Percentiles rank a stretch among this genome's conserved stretches.
Evolutionary conservation across 2,797 vertebrate species (phyloP).

Genomic region (Spondyliosoma cantharus): DNA sequence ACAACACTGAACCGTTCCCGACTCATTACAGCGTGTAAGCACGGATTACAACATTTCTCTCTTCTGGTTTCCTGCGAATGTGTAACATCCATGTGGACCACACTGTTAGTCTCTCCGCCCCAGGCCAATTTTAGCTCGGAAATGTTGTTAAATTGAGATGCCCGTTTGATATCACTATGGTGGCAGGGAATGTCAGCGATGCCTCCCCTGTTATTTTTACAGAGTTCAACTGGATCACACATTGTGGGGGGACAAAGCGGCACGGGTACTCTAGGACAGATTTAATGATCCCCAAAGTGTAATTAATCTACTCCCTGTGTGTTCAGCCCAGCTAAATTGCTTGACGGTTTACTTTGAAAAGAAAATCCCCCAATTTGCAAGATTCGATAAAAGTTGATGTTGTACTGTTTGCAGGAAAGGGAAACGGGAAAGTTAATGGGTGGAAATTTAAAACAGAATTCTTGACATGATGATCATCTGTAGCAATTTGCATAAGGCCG

Average conservation of each 20-base stretch:
- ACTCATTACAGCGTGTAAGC: conserved; percentile 43
- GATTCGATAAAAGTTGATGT: neutral
- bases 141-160: conserved; percentile 75
- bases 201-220: conserved; percentile 80
- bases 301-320: conserved; percentile 14
- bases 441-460: too few species aligned
- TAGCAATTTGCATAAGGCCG: too few species aligned
- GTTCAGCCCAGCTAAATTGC: neutral
- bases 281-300: conserved; percentile 47
- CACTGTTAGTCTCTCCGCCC: conserved; percentile 60
- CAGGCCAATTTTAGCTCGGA: conserved; percentile 75
- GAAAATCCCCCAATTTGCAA: neutral
- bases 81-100: conserved; percentile 53
- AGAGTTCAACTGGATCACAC: conserved; percentile 68
- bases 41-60: conserved; percentile 52
- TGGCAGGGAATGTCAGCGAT: conserved; percentile 69
- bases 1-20: conserved; percentile 36
- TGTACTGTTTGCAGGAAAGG: neutral
- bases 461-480: too few species aligned
- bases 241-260: conserved; percentile 41
- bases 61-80: conserved; percentile 47
- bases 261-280: conserved; percentile 30
- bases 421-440: too few species aligned
- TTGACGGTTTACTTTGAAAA: fast-evolving
- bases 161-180: conserved; percentile 74